These are phyloP conservation scores for Syngnathus scovelli DNA, from an alignment of 2,113 vertebrate genomes.

Conservation along the genomic window DNA sequence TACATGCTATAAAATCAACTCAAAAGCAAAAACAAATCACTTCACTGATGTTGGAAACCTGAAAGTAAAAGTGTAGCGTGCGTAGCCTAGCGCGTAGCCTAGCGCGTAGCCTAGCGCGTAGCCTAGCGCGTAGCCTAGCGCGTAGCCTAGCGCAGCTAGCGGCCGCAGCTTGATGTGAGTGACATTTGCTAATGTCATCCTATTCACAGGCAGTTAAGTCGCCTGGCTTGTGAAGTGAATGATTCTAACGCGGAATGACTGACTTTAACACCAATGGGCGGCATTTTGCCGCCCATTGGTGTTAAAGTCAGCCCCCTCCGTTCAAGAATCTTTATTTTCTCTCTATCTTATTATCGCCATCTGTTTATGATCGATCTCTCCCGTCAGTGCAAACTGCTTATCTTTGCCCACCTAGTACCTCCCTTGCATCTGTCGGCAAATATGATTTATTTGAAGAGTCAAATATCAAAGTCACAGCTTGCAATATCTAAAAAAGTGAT, in stretches of 20 bases:
- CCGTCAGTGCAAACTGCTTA: conserved; percentile 45
- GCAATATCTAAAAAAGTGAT: neutral
- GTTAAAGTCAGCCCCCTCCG: too few relatives aligned
- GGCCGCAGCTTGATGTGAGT: conserved; percentile 9
- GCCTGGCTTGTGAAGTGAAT: conserved; percentile 25
- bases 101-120: neutral
- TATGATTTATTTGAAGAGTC: conserved; percentile 24
- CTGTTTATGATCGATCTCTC: conserved; percentile 47
- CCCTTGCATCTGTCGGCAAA: conserved; percentile 17
- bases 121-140: neutral
- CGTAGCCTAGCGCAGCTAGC: neutral
- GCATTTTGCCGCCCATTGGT: conserved; percentile 37
- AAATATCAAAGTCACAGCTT: conserved; percentile 11
- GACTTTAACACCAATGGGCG: conserved; percentile 29
- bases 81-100: too few relatives aligned
- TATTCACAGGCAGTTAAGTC: conserved; percentile 29
- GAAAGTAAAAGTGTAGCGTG: too few relatives aligned
- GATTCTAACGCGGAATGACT: conserved; percentile 42
- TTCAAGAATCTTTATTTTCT: conserved; percentile 9
- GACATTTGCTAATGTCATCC: conserved; percentile 45
- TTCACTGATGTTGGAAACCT: too few relatives aligned
- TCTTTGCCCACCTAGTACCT: conserved; percentile 33
- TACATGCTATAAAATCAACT: neutral
- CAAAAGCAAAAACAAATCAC: neutral
- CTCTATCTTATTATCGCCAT: conserved; percentile 12